These are phyloP conservation scores for Erythrolamprus reginae DNA, from an alignment of 2,113 vertebrate genomes.

Conservation along the genomic window DNA sequence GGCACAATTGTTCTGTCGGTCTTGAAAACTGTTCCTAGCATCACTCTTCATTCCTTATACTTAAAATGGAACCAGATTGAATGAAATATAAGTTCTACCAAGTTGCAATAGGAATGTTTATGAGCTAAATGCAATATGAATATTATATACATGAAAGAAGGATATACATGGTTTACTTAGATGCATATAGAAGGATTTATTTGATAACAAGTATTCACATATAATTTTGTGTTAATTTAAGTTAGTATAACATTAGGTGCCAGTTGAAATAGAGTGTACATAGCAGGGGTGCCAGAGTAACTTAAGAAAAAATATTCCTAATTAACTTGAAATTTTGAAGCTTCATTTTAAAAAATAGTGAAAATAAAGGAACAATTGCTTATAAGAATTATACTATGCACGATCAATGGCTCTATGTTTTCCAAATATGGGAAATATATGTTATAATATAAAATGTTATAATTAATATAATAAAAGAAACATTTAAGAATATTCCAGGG, in stretches of 20 bases:
- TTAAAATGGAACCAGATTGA: not conserved
- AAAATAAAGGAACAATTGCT: conserved; percentile 47
- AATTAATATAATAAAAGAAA: not conserved
- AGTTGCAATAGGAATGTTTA: not conserved
- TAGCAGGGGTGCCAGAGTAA: not conserved
- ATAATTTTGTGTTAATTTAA: not conserved
- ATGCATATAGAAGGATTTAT: not conserved
- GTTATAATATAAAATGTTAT: not conserved
- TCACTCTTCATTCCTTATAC: not conserved
- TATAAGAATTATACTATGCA: conserved; percentile 58
- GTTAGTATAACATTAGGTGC: not conserved
- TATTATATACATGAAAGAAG: not conserved
- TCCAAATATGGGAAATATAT: conserved; percentile 16
- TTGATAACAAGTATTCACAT: not conserved
- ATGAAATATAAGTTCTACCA: not conserved
- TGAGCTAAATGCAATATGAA: not conserved
- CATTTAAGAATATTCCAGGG: not conserved
- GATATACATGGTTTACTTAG: not conserved
- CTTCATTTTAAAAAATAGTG: conserved; percentile 23
- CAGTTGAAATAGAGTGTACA: not conserved
- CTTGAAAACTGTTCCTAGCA: not conserved
- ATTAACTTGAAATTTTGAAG: conserved; percentile 1
- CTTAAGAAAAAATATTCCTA: not conserved
- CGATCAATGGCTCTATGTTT: conserved; percentile 54
- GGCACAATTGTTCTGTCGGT: not conserved